Conservation (phyloP, 1,140 invertebrate genomes). For the Megalonaias nervosa region DNA sequence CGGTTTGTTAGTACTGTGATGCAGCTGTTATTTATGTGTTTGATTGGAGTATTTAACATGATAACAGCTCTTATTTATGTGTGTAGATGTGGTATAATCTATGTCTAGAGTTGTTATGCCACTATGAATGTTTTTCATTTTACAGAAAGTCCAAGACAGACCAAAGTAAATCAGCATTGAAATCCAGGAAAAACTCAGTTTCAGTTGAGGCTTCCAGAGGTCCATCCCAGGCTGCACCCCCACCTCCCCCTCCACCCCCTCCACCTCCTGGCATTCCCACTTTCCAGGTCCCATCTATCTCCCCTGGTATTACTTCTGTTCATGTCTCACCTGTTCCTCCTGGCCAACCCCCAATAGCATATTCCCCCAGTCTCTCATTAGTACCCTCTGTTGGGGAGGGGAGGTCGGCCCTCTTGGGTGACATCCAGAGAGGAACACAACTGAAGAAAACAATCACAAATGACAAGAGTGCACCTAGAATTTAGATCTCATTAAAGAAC, state of each 20-base stretch:
- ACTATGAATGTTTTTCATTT: too few species aligned
- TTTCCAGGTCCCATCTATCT: neutral
- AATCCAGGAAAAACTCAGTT: conserved; percentile 8
- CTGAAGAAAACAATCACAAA: conserved; percentile 91
- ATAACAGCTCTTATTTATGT: too few species aligned
- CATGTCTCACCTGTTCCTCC: conserved; percentile 70
- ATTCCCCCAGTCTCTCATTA: neutral
- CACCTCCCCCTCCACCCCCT: conserved; percentile 22
- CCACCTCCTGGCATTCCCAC: conserved; percentile 23
- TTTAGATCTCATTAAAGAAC: conserved; percentile 9
- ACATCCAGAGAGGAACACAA: conserved; percentile 85
- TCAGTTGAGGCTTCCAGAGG: neutral
- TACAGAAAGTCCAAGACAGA: too few species aligned
- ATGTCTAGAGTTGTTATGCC: too few species aligned
- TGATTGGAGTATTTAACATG: too few species aligned
- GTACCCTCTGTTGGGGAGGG: conserved; percentile 72
- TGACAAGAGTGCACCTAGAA: conserved; percentile 87
- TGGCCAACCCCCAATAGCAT: conserved; percentile 23
- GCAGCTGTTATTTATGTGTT: too few species aligned
- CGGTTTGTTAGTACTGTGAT: too few species aligned
- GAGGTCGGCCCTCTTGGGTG: conserved; percentile 81
- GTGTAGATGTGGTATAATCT: too few species aligned
- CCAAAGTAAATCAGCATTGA: too few species aligned
- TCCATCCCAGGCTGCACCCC: neutral
- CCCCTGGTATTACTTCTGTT: conserved; percentile 27